These are phyloP conservation scores for Platycheirus rosarum DNA, from an alignment of 2,888 invertebrate genomes.

Conservation along the genomic window DNA sequence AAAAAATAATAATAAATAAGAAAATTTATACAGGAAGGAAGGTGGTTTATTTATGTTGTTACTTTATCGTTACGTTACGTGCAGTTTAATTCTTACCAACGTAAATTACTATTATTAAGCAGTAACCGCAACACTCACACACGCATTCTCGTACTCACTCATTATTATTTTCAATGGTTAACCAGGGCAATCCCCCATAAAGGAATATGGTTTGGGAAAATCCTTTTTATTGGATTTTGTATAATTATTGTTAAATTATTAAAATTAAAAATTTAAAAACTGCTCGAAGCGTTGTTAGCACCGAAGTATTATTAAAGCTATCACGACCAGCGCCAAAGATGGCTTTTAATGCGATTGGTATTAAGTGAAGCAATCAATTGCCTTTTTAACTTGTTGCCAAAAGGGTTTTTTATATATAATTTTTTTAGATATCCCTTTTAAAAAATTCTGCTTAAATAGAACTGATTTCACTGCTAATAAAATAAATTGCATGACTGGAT, in stretches of 20 bases:
- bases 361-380: background rate
- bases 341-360: constrained; percentile 6
- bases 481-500: too few species aligned
- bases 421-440: too few species aligned
- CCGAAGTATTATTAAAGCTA: constrained; percentile 2
- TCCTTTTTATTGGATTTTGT: constrained; percentile 1
- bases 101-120: constrained; percentile 21
- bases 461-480: too few species aligned
- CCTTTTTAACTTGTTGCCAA: too few species aligned
- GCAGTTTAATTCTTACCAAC: constrained; percentile 5
- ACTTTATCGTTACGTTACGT: constrained; percentile 14
- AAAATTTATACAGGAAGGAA: too few species aligned
- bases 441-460: too few species aligned
- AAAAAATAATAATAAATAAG: background rate
- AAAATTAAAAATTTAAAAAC: background rate
- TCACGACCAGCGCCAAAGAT: background rate
- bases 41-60: constrained; percentile 12
- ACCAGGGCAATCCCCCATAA: constrained; percentile 12
- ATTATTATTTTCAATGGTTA: background rate
- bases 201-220: background rate
- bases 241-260: constrained; percentile 18
- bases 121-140: background rate
- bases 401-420: too few species aligned
- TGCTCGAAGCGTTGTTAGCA: background rate
- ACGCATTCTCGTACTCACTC: background rate